Evolutionary conservation across 2,113 vertebrate genomes (phyloP).

Genomic region (Nestor notabilis): DNA sequence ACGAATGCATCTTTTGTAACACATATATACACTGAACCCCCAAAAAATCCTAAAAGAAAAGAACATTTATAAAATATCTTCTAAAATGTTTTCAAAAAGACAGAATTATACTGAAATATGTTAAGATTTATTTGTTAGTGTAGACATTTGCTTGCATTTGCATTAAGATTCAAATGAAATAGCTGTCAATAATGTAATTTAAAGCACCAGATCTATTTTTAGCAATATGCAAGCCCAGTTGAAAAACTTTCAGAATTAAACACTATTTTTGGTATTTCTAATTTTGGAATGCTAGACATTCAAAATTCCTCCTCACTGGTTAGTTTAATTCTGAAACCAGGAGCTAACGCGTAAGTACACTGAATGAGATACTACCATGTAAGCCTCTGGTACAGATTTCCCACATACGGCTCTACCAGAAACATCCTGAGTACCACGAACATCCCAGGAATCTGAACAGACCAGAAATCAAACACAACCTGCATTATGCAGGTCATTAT

Average conservation of each 20-base stretch:
- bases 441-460: background rate
- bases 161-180: background rate
- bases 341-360: background rate
- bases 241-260: background rate
- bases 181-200: background rate
- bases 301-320: background rate
- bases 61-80: background rate
- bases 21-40: background rate
- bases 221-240: background rate
- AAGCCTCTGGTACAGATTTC: background rate
- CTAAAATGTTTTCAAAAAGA: background rate
- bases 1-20: background rate
- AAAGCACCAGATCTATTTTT: background rate
- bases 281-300: background rate
- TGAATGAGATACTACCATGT: background rate
- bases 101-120: background rate
- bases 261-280: background rate
- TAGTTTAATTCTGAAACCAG: background rate
- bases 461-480: background rate
- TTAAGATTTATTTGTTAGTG: background rate
- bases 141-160: background rate
- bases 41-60: background rate
- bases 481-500: background rate
- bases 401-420: background rate
- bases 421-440: background rate